Evolutionary conservation across 2,797 vertebrate genomes (phyloP).

Genomic region (Crenichthys baileyi): DNA sequence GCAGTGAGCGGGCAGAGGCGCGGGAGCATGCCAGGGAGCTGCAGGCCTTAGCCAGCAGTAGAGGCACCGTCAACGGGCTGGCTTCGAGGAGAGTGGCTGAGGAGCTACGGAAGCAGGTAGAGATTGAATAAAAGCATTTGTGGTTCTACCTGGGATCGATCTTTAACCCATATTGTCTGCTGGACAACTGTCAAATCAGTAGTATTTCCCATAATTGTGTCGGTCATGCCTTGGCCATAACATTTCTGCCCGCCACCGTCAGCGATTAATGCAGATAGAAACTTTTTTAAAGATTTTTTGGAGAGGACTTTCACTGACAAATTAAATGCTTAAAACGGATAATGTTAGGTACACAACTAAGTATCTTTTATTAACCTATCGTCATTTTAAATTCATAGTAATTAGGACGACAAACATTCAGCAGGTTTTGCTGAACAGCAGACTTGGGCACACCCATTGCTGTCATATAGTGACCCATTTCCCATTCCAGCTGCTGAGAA

Average conservation of each 20-base stretch:
- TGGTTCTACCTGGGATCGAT: not conserved
- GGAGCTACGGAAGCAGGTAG: conserved; percentile 96
- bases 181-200: not conserved
- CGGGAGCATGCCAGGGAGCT: conserved; percentile 83
- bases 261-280: no score
- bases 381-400: not conserved
- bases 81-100: conserved; percentile 88
- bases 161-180: not conserved
- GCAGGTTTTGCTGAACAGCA: not conserved
- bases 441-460: not conserved
- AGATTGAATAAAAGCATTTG: not conserved
- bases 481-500: not conserved
- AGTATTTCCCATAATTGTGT: no score
- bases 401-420: not conserved
- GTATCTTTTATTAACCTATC: not conserved
- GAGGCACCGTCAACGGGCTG: conserved; percentile 85
- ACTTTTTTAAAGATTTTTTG: no score
- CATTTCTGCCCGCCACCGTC: not conserved
- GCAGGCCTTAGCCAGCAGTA: conserved; percentile 82
- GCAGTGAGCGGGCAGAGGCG: conserved; percentile 86
- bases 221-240: not conserved
- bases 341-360: not conserved
- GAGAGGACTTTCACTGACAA: no score
- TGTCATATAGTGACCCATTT: not conserved
- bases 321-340: no score